Base-by-base conservation (phyloP, 2,113 vertebrate genomes). In the Hiodon tergisus region DNA sequence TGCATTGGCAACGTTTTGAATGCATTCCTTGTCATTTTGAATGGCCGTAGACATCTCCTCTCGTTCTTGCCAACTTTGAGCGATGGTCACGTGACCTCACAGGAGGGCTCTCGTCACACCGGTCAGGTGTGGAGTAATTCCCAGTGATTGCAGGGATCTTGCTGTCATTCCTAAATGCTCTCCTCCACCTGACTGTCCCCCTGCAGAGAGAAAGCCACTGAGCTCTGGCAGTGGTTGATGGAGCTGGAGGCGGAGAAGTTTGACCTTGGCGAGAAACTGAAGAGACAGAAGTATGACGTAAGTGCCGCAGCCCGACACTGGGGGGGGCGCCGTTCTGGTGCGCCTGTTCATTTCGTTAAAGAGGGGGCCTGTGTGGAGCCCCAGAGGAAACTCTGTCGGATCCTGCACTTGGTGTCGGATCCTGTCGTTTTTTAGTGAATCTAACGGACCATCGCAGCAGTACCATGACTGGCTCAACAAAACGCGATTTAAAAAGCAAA, bases 201-300 rank as follows among this genome's bases (percentile, higher is more conserved):
- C 16, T 80, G 76, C 77, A 99, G 97, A 87, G 95, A 96, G 65
- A 97, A 97, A 84, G 96, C 95, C 80, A 93, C 70, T 71, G 94
- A 96, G 71, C 80, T 99, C 11, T 98, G 93, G 94, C 89, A 97
- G 82, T 95, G 84, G 79, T 87, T 98, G 85, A 94, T 92, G 59
- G 87, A 92, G 3, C 87, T 99, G 83, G 97, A 98, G 84, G 94
- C 93, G 0, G 95, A 98, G 88, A 99, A 97, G 80, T 99, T 95
- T 16, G 97, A 99, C 77, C 88, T 98, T 58, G 86, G 92, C 70
- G 97, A 98, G 46, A 98, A 94, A 81, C 90, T 98, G 83, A 98
- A 96, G 88, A 86, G 90, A 72, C 97, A 99, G 89, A 99, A 98
- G 84, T 97, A 98, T 0, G 96, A 98, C 77, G 97, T 96, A 87